phyloP scores from a whole-genome alignment of 2,888 invertebrate genomes.

The Sarcophaga caerulescens region DNA sequence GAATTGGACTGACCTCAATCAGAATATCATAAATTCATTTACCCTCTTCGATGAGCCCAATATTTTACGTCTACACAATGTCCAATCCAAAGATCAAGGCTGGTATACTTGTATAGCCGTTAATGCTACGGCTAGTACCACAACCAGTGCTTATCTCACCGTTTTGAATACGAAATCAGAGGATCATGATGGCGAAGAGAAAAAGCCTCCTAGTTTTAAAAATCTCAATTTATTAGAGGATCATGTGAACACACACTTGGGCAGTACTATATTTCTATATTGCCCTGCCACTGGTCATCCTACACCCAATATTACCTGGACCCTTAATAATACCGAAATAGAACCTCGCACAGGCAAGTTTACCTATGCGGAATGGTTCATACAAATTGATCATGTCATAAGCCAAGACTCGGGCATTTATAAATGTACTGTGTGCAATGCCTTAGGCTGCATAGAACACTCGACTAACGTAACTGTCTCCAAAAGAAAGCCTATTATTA shows the following conservation, averaged over 20 bases:
- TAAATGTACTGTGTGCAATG: constrained; percentile 92
- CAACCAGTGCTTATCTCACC: constrained; percentile 90
- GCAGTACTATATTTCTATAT: constrained; percentile 87
- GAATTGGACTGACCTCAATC: too few relatives aligned
- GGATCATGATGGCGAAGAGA: too few relatives aligned
- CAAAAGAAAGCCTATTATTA: constrained; percentile 93
- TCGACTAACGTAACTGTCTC: constrained; percentile 86
- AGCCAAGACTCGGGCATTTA: constrained; percentile 95
- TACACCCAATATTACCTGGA: too few relatives aligned
- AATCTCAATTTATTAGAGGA: constrained; percentile 63
- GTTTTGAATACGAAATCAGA: too few relatives aligned
- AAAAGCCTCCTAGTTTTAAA: constrained; percentile 70
- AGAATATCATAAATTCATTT: too few relatives aligned
- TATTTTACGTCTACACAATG: constrained; percentile 89
- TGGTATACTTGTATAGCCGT: constrained; percentile 97
- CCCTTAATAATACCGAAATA: too few relatives aligned
- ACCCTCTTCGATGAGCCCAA: constrained; percentile 83
- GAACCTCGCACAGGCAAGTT: too few relatives aligned
- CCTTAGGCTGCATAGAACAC: constrained; percentile 88
- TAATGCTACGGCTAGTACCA: constrained; percentile 90
- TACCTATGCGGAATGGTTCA: too few relatives aligned
- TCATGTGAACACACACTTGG: constrained; percentile 85
- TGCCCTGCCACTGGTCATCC: too few relatives aligned
- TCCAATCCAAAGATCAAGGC: constrained; percentile 92
- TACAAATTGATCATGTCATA: too few relatives aligned